These are phyloP conservation scores for Ips nitidus DNA, from an alignment of 1,140 invertebrate genomes.

Conservation along the genomic window DNA sequence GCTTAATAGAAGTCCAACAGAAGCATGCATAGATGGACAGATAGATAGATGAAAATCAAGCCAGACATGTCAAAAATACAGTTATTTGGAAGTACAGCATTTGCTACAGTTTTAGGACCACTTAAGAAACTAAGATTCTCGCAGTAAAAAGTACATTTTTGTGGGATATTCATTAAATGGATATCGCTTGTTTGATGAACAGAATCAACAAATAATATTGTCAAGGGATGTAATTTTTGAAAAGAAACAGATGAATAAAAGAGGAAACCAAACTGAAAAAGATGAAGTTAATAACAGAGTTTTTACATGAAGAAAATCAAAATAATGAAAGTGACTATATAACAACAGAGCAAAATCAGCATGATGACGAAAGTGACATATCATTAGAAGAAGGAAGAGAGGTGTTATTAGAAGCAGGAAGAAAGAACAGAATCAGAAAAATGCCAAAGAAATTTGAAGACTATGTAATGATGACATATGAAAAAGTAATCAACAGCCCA, in stretches of 20 bases:
- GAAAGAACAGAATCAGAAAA: neutral
- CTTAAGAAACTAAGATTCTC: conserved; percentile 22
- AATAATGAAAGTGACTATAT: neutral
- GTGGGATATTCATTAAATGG: too few species aligned
- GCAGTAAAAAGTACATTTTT: too few species aligned
- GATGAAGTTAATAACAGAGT: neutral
- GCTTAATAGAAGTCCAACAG: conserved; percentile 41
- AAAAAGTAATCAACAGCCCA: too few species aligned
- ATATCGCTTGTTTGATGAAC: too few species aligned
- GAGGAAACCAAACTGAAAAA: neutral
- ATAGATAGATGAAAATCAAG: conserved; percentile 46
- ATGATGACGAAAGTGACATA: neutral
- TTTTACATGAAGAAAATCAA: neutral
- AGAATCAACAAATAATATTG: neutral
- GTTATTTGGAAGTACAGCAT: conserved; percentile 18
- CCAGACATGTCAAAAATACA: conserved; percentile 38
- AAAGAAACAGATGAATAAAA: neutral
- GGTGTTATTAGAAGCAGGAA: neutral
- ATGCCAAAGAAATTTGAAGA: too few species aligned
- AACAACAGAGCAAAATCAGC: neutral
- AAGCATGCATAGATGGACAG: conserved; percentile 37
- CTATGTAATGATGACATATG: too few species aligned
- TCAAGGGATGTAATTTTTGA: neutral
- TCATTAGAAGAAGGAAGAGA: neutral
- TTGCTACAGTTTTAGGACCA: conserved; percentile 25